A percentile compares a stretch with the other conserved stretches of the same genome.
These are phyloP conservation scores for Phoenicopterus ruber DNA, from an alignment of 2,113 vertebrate genomes.

Conservation along the genomic window DNA sequence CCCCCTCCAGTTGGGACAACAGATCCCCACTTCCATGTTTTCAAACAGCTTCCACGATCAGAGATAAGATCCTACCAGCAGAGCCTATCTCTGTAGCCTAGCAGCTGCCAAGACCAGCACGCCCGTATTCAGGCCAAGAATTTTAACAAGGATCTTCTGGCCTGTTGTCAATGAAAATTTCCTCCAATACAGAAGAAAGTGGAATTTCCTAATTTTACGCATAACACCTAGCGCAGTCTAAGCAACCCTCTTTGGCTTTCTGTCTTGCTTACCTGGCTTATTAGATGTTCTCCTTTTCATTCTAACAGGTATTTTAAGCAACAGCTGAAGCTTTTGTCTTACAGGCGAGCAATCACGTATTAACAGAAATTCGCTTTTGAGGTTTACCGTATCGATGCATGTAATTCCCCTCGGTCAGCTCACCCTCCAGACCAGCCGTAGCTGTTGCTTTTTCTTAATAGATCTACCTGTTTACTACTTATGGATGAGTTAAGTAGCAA, in stretches of 20 bases:
- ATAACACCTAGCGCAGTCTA: background rate
- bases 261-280: background rate
- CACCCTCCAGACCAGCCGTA: background rate
- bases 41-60: slow-evolving; percentile 17
- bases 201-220: slow-evolving; percentile 16
- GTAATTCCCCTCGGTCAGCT: background rate
- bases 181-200: background rate
- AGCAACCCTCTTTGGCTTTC: background rate
- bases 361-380: background rate
- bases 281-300: background rate
- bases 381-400: too few species aligned
- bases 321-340: background rate
- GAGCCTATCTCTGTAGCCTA: slow-evolving; percentile 25
- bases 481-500: background rate
- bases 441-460: background rate
- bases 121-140: background rate
- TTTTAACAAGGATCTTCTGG: slow-evolving; percentile 51
- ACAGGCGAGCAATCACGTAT: background rate
- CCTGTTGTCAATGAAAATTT: slow-evolving; percentile 41
- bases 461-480: background rate
- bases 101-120: slow-evolving; percentile 44
- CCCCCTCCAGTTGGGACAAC: background rate
- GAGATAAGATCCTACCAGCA: slow-evolving; percentile 43
- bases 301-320: background rate
- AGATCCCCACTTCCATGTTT: background rate